Base-by-base conservation (phyloP, 2,888 invertebrate genomes). In the Entomobrya multifasciata region DNA sequence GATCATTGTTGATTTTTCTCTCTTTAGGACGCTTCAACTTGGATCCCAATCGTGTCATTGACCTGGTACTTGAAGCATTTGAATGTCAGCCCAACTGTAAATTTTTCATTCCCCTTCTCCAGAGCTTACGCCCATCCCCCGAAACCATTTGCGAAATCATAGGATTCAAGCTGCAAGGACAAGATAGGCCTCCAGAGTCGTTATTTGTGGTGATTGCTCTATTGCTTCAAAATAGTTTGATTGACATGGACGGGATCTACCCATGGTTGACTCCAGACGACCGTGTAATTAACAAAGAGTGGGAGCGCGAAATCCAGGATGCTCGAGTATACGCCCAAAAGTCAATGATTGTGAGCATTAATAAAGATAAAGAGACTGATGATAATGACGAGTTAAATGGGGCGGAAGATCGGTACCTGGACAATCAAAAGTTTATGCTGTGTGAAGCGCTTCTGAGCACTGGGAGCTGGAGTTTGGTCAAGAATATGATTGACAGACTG, bases 1-100 rank as follows among this genome's bases (percentile, higher is more conserved):
- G n/a, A n/a, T n/a, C n/a, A n/a, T n/a, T 36, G 36, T 36, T 36
- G 4, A 8, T 36, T 4, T 36, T 36, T 6, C 8, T 6, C 8
- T 36, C 36, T 6, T 94, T 94, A 65, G 99, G 99, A 92, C 99
- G 98, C 93, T 99, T 99, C 93, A 99, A 99, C 93, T 94, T 99
- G 92, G 99, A 99, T 93, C 99, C 99, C 4, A 99, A 99, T 93
- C 94, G 99, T 92, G 98, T 99, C 15, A 93, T 99, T 90, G 99
- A 99, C 92, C 95, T 99, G 88, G 96, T 99, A 91, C 93, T 99
- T 91, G 99, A 99, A 93, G 97, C 97, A 36, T 99, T 99, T 94
- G 99, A 99, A 92, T 95, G 96, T 90, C 95, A 96, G 81, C 95
- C 96, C 0, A 94, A 96, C 92, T 95, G 95, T 91, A 94, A 94